Evolutionary conservation across 2,113 vertebrate genomes (phyloP), one percentile per base, ranked within the genome.

Genomic region (Gallinago paraguaiae): DNA sequence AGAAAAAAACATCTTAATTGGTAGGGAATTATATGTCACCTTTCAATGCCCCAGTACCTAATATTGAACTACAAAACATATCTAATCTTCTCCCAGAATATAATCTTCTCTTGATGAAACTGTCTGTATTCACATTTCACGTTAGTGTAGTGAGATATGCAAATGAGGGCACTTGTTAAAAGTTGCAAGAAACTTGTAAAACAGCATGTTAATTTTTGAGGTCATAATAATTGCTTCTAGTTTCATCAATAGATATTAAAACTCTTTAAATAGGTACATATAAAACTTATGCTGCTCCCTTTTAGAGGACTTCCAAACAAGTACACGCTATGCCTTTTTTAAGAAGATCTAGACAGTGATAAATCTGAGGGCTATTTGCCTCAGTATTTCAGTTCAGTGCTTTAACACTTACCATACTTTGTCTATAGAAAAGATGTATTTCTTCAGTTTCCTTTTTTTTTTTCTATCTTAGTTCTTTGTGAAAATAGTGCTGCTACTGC

Each of bases 91-190:
- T 90, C 57, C 57, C 22, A 74, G 45, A 86, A 61, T 33, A 77
- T 31, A 65, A 43, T 65, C 13, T 65, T 45, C 19, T 48, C 20
- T 37, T 76, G n/a, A 60, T 79, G 27, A 46, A 85, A 74, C 5
- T 1, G 1, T 60, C 65, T 82, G 14, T 65, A 69, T 84, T 85
- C 28, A 13, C 15, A 84, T 78, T 89, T 89, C 84, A 84, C 4
- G 1, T 79, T 60, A 87, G 2, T 31, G 22, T 57, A 75, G 19
- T 1, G 10, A 82, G 61, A 68, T 71, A 37, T 0, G 11, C 48
- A 94, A 85, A 93, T 57, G 28, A 95, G 39, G 5, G 31, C 43
- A 86, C 67, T 74, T 92, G 76, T 46, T 91, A 77, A 83, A 97
- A 50, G 22, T 85, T 65, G 10, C 41, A 77, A 65, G 63, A 74